Base-by-base conservation (phyloP, 2,888 invertebrate species). In the Lamproptera curius region DNA sequence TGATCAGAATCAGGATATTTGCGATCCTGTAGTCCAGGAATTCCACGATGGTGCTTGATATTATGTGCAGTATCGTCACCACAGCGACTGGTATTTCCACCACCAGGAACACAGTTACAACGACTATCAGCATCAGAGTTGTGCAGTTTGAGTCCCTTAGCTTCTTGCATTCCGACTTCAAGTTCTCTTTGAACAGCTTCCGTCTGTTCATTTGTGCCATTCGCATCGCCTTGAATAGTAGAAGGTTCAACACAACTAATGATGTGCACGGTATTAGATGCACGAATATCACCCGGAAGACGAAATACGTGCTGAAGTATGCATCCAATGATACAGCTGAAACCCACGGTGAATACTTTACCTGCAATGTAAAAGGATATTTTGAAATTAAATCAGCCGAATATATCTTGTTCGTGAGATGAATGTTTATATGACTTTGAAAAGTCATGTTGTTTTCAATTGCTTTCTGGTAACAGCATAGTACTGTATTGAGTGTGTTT, bases 211-310 rank as follows among this genome's bases (percentile, higher is more conserved):
- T 87, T 69, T 97, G 95, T 0, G 97, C 97, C 56, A 92, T 90
- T 46, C 94, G 89, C 91, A 98, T 92, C 0, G 97, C 96, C 43
- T 91, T 88, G 72, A 97, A 96, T 2, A 98, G 90, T 6, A 97
- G 87, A 0, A 95, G 92, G 73, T 98, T 98, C 42, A 98, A 90
- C 13, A 96, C 93, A 0, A 97, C 96, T 31, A 98, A 89, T 1
- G 95, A 92, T 5, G 95, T 91, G 85, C 97, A 97, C 0, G 98
- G 98, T 45, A 96, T 88, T 54, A 96, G 87, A 71, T 98, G 96
- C 11, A 98, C 96, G 77, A 96, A 96, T 5, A 97, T 80, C 8
- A 97, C 95, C 10, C 98, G 90, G 76, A 97, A 97, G 67, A 93
- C 91, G 83, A 90, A 95, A 78, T 95, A 96, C 4, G 91, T 88